These are phyloP conservation scores for Numenius phaeopus DNA, from an alignment of 2,797 vertebrate species.

Conservation along the genomic window DNA sequence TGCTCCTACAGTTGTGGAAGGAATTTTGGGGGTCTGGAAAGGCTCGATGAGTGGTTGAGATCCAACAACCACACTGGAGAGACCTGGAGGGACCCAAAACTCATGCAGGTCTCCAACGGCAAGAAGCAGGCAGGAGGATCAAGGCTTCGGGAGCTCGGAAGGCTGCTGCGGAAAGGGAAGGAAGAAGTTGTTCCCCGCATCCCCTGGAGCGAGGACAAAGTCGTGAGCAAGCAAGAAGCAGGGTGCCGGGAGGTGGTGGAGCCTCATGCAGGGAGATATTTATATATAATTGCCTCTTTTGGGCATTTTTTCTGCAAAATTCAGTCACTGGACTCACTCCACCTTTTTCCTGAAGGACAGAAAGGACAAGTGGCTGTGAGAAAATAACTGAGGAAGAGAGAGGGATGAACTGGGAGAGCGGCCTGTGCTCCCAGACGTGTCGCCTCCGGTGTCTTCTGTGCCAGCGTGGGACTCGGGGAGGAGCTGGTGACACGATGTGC, in stretches of 20 bases:
- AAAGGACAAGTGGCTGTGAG: not conserved
- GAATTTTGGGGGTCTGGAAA: not conserved
- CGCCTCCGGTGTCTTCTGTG: not conserved
- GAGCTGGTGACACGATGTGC: not conserved
- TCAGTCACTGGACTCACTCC: not conserved
- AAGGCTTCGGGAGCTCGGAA: not conserved
- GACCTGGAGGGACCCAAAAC: not conserved
- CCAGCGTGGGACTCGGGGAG: not conserved
- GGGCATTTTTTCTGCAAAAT: not conserved
- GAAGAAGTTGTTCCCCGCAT: not conserved
- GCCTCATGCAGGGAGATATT: not conserved
- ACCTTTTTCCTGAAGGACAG: not conserved
- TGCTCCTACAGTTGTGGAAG: rapidly evolving
- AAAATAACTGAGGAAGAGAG: not conserved
- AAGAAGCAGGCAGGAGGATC: not conserved
- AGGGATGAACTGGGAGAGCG: not conserved
- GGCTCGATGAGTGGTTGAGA: not conserved
- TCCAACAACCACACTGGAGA: not conserved
- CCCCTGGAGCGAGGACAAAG: not conserved
- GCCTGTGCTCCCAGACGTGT: not conserved
- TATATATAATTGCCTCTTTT: not conserved
- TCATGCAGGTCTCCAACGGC: not conserved
- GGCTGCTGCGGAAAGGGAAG: not conserved
- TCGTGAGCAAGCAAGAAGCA: not conserved
- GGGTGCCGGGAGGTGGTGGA: not conserved